Evolutionary conservation across 2,113 vertebrate species (phyloP).

Genomic region (Heptranchias perlo): DNA sequence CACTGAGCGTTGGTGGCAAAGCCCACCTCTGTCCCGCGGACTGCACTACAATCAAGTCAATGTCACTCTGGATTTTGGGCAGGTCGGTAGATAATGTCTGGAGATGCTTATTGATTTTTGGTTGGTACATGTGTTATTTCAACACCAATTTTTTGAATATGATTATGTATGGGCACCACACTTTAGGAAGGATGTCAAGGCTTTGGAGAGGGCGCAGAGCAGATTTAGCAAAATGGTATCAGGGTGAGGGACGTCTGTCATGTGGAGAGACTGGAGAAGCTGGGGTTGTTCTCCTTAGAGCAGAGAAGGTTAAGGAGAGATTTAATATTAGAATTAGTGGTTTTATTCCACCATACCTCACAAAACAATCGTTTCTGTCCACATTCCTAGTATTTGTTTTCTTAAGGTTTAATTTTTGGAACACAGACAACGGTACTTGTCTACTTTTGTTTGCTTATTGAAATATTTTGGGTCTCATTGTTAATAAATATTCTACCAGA

Average conservation of each 20-base stretch:
- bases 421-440: not conserved
- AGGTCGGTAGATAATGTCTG: constrained; percentile 61
- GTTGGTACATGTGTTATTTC: not conserved
- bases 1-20: constrained; percentile 93
- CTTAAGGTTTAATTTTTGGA: not conserved
- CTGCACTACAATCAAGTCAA: constrained; percentile 75
- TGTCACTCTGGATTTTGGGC: constrained; percentile 84
- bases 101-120: not conserved
- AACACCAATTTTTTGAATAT: not conserved
- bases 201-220: not conserved
- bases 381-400: not conserved
- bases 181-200: not conserved
- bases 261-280: not conserved
- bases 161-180: not conserved
- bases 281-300: not conserved
- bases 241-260: not conserved
- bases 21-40: constrained; percentile 84
- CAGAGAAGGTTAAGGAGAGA: not conserved
- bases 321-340: not conserved
- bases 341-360: not conserved
- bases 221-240: not conserved
- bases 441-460: not conserved
- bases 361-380: not conserved
- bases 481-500: not conserved
- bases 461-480: not conserved